Conservation (phyloP, 2,797 vertebrate genomes). For the Chaetodon trifasciatus region DNA sequence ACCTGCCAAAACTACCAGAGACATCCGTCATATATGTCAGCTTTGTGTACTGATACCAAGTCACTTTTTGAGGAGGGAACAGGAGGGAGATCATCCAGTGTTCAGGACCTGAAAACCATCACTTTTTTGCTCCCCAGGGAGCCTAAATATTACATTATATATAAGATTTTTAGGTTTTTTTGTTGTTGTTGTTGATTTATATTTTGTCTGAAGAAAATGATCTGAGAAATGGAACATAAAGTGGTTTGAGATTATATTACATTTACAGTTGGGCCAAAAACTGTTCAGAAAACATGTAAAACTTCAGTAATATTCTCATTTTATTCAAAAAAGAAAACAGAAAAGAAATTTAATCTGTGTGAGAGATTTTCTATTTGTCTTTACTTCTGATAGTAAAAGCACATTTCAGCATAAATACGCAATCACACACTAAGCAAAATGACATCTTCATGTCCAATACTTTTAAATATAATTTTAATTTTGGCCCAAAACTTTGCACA, state of each 20-base stretch:
- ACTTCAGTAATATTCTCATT: too few relatives aligned
- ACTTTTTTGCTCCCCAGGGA: neutral
- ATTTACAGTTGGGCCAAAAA: too few relatives aligned
- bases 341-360: too few relatives aligned
- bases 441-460: neutral
- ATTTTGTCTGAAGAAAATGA: neutral
- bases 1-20: conserved; percentile 72
- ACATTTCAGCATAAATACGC: neutral
- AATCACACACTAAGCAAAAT: neutral
- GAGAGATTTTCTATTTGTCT: too few relatives aligned
- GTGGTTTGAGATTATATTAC: neutral
- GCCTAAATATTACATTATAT: too few relatives aligned
- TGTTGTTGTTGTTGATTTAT: neutral
- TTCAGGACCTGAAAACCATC: neutral
- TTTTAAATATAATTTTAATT: conserved; percentile 24
- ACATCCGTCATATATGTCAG: conserved; percentile 78
- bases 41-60: conserved; percentile 73
- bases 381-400: neutral
- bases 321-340: too few relatives aligned
- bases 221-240: neutral
- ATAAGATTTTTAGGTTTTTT: too few relatives aligned
- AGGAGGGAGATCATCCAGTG: neutral
- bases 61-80: neutral
- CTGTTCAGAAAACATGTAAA: too few relatives aligned
- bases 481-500: conserved; percentile 20